A percentile compares a stretch with the other conserved stretches of the same genome.
phyloP scores from a whole-genome alignment of 1,140 invertebrate species.

The Bombus cullumanus region DNA sequence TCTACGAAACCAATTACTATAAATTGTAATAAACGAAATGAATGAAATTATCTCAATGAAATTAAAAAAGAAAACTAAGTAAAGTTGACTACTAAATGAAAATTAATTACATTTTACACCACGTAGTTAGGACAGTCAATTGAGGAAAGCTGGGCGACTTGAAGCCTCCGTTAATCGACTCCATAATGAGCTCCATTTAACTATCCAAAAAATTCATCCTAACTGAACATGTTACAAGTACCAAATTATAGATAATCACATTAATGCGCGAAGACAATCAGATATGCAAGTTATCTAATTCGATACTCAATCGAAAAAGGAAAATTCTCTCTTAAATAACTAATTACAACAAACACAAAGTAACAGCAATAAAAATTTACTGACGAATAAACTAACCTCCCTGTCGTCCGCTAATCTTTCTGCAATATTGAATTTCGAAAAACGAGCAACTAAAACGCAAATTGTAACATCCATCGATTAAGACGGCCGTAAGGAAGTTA shows the following conservation, averaged over 20 bases:
- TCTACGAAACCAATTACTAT: not conserved
- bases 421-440: no score
- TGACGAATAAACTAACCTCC: not conserved
- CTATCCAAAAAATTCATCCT: not conserved
- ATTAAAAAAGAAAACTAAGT: not conserved
- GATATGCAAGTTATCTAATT: not conserved
- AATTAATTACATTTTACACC: not conserved
- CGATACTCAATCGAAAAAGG: not conserved
- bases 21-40: not conserved
- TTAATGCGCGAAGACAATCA: not conserved
- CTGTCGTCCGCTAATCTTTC: not conserved
- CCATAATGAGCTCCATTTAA: not conserved
- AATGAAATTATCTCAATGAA: not conserved
- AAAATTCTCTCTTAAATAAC: not conserved
- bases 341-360: not conserved
- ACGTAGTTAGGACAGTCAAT: not conserved
- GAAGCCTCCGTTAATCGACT: not conserved
- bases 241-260: not conserved
- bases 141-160: not conserved
- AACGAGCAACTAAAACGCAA: no score
- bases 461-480: no score
- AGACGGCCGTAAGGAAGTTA: not conserved
- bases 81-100: not conserved
- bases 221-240: not conserved
- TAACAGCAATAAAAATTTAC: not conserved